Conservation (phyloP, 2,797 vertebrate species). For the Semaprochilodus insignis region DNA sequence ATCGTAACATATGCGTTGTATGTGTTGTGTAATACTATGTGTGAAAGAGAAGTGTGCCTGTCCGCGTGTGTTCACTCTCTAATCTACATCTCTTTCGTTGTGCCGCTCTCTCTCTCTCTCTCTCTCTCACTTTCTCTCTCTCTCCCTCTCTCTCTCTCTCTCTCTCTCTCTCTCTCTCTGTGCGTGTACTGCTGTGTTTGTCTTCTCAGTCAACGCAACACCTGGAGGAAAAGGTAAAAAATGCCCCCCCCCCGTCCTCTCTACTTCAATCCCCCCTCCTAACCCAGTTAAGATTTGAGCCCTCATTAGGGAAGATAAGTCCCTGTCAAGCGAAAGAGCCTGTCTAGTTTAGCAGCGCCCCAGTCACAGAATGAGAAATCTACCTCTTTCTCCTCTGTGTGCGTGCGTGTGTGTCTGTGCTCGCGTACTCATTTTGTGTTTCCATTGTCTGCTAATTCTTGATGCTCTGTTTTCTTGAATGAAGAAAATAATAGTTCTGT, state of each 20-base stretch:
- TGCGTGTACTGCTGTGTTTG: constrained; percentile 85
- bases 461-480: background rate
- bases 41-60: constrained; percentile 24
- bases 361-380: constrained; percentile 28
- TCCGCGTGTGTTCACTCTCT: constrained; percentile 41
- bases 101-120: constrained; percentile 76
- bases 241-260: constrained; percentile 64
- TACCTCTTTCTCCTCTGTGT: constrained; percentile 62
- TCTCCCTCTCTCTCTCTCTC: constrained; percentile 66
- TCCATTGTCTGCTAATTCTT: constrained; percentile 5
- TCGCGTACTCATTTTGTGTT: constrained; percentile 4
- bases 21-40: constrained; percentile 14
- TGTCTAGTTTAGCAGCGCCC: background rate
- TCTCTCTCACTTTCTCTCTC: constrained; percentile 69
- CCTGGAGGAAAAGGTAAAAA: constrained; percentile 98
- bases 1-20: background rate
- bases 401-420: constrained; percentile 33
- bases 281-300: constrained; percentile 6
- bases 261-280: constrained; percentile 11
- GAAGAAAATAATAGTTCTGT: background rate
- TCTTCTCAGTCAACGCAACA: constrained; percentile 92
- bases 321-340: background rate
- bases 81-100: constrained; percentile 42
- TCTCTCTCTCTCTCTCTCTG: constrained; percentile 81
- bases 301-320: constrained; percentile 20